phyloP scores from a whole-genome alignment of 2,797 vertebrate species.

The Tolypeutes matacus region DNA sequence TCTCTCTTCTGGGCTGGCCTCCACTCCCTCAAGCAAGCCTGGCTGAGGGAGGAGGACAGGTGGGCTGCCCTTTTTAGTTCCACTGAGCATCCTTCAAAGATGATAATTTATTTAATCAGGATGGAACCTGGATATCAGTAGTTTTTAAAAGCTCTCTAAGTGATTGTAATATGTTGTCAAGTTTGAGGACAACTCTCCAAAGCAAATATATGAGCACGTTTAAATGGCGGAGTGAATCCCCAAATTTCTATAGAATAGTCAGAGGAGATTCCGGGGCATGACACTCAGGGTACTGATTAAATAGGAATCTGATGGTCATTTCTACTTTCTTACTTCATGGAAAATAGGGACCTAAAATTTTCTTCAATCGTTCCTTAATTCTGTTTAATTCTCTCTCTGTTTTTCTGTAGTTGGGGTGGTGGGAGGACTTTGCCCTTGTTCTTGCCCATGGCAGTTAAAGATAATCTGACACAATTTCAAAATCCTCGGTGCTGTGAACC shows the following conservation, averaged over 20 bases:
- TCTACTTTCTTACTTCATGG: not conserved
- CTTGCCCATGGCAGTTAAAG: not conserved
- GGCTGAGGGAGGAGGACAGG: not conserved
- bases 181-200: constrained; percentile 32
- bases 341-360: not conserved
- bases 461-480: not conserved
- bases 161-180: constrained; percentile 29
- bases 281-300: not conserved
- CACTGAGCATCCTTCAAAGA: not conserved
- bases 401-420: not conserved
- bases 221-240: not conserved
- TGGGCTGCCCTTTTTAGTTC: too few relatives aligned
- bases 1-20: not conserved
- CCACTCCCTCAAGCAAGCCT: not conserved
- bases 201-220: not conserved
- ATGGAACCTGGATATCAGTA: constrained; percentile 7
- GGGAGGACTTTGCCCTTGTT: not conserved
- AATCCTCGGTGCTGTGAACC: not conserved
- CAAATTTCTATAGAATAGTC: not conserved
- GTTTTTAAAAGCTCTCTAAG: constrained; percentile 15
- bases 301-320: not conserved
- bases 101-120: constrained; percentile 45
- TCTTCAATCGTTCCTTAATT: not conserved
- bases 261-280: not conserved
- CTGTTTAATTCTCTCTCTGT: not conserved